Evolutionary conservation across 1,140 invertebrate species (phyloP).

Genomic region (Rhysida immarginata): DNA sequence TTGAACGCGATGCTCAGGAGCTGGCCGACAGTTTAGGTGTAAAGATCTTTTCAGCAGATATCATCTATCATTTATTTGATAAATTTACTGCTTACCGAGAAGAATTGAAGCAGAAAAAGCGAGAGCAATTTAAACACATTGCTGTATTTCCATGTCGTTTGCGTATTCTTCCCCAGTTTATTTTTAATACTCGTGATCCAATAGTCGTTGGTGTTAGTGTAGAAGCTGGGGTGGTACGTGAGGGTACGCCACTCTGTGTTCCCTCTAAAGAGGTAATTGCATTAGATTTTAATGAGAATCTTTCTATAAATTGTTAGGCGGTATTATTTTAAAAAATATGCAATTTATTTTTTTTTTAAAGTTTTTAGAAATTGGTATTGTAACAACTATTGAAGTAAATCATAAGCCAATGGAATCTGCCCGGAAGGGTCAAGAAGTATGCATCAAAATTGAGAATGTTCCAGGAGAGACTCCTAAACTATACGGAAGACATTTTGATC

Average conservation of each 20-base stretch:
- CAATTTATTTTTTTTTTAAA: constrained; percentile 36
- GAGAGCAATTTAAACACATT: constrained; percentile 87
- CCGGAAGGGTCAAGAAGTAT: constrained; percentile 92
- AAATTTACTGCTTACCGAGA: constrained; percentile 89
- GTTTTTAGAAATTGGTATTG: constrained; percentile 87
- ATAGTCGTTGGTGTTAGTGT: constrained; percentile 93
- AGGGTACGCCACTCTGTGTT: constrained; percentile 93
- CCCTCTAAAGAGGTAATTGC: constrained; percentile 73
- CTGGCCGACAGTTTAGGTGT: constrained; percentile 86
- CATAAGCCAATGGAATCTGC: constrained; percentile 68
- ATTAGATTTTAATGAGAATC: neutral
- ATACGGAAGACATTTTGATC: constrained; percentile 95
- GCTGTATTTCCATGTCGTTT: constrained; percentile 98
- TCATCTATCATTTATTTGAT: constrained; percentile 99
- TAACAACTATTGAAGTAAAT: constrained; percentile 87
- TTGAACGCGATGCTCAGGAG: constrained; percentile 94
- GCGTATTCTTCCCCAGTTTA: constrained; percentile 66
- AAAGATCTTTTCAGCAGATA: constrained; percentile 96
- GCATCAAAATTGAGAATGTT: constrained; percentile 93
- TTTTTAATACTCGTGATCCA: constrained; percentile 95
- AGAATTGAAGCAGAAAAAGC: constrained; percentile 79
- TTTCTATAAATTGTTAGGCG: constrained; percentile 7
- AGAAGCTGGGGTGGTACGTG: constrained; percentile 86
- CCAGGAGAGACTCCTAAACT: constrained; percentile 95
- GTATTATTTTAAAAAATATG: constrained; percentile 6